Evolutionary conservation across 1,140 invertebrate species (phyloP).

Genomic region (Ooceraea biroi): DNA sequence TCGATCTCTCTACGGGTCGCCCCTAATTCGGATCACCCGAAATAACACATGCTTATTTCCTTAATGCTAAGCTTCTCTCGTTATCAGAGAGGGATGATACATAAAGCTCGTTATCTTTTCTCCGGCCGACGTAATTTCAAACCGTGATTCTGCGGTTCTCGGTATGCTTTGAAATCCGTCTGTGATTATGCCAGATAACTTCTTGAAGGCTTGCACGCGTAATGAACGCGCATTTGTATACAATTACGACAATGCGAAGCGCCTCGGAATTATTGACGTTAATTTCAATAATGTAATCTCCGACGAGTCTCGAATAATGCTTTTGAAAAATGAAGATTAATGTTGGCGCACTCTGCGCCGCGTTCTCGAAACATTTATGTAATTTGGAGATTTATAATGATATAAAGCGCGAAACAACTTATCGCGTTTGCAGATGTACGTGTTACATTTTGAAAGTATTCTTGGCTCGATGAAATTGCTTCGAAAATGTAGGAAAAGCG

Average conservation of each 20-base stretch:
- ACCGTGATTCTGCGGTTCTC: constrained; percentile 52
- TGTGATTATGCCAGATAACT: constrained; percentile 15
- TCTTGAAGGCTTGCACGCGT: background rate
- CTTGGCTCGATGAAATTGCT: background rate
- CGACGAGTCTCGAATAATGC: background rate
- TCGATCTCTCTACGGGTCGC: no score
- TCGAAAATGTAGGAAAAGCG: constrained; percentile 11
- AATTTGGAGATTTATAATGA: constrained; percentile 30
- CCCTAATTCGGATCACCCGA: no score
- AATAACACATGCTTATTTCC: constrained; percentile 26
- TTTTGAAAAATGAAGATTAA: constrained; percentile 1
- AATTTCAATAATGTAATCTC: constrained; percentile 2
- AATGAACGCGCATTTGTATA: constrained; percentile 30
- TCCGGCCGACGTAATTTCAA: constrained; percentile 37
- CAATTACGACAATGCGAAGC: background rate
- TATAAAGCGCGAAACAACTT: background rate
- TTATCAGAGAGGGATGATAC: constrained; percentile 32
- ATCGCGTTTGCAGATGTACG: background rate
- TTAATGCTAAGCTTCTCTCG: background rate
- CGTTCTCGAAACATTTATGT: background rate
- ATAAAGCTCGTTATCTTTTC: constrained; percentile 38
- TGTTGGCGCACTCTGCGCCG: background rate
- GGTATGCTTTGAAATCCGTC: background rate
- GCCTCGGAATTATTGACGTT: background rate
- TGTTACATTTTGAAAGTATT: constrained; percentile 18